Conservation (phyloP, 2,113 vertebrate genomes). For the Ivindomyrus marchei region DNA sequence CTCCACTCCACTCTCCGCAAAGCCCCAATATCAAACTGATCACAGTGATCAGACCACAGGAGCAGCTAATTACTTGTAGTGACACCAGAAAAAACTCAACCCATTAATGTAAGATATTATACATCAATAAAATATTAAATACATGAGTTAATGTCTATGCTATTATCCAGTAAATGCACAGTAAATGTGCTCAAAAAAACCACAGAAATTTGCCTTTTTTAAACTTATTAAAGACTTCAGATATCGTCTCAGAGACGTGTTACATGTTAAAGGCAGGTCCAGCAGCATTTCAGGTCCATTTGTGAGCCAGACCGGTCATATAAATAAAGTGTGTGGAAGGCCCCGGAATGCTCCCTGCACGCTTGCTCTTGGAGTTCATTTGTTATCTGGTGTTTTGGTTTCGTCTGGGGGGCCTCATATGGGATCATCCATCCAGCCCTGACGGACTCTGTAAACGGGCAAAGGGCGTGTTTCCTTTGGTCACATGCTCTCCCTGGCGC, state of each 20-base stretch:
- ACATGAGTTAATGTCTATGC: neutral
- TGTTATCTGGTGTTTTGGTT: slow-evolving; percentile 23
- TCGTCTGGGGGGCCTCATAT: neutral
- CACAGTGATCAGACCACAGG: slow-evolving; percentile 32
- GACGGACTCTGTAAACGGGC: slow-evolving; percentile 9
- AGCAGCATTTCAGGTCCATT: neutral
- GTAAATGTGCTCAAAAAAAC: neutral
- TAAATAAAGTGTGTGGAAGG: neutral
- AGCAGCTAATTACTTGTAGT: slow-evolving; percentile 4
- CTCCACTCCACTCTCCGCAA: slow-evolving; percentile 21
- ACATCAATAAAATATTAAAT: neutral
- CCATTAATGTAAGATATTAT: neutral
- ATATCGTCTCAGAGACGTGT: too few species aligned
- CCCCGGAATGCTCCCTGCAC: slow-evolving; percentile 2
- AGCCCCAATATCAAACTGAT: slow-evolving; percentile 28
- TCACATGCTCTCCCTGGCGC: slow-evolving; percentile 25
- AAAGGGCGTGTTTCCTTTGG: slow-evolving; percentile 26
- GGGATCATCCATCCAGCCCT: slow-evolving; percentile 14
- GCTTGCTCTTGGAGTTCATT: slow-evolving; percentile 16
- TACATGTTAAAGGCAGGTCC: neutral
- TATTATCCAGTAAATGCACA: neutral
- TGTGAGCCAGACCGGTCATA: neutral
- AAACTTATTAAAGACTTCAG: neutral
- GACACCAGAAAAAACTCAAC: neutral
- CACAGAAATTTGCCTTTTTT: neutral